Evolutionary conservation across 2,113 vertebrate species (phyloP).

Genomic region (Menidia beryllina): DNA sequence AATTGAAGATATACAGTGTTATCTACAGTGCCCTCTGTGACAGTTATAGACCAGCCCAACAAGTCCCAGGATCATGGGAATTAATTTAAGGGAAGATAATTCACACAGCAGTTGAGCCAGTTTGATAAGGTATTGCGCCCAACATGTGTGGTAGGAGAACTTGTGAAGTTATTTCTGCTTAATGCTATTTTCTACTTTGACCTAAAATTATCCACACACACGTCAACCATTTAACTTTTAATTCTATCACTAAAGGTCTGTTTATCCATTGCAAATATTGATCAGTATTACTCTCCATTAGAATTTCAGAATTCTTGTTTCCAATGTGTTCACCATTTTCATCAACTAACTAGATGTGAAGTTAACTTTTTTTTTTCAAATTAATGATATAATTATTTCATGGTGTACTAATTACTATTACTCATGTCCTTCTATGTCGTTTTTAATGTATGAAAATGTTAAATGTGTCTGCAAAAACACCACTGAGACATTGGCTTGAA

Average conservation of each 20-base stretch:
- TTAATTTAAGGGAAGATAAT: background rate
- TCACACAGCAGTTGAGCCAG: background rate
- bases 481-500: background rate
- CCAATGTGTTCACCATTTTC: too few relatives aligned
- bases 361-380: too few relatives aligned
- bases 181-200: background rate
- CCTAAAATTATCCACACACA: constrained; percentile 7
- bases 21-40: too few relatives aligned
- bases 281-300: background rate
- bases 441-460: too few relatives aligned
- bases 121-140: background rate
- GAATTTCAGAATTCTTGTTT: background rate
- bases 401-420: too few relatives aligned
- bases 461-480: background rate
- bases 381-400: too few relatives aligned
- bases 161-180: background rate
- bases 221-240: background rate
- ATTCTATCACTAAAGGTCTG: background rate
- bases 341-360: too few relatives aligned
- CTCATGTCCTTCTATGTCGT: too few relatives aligned
- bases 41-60: too few relatives aligned
- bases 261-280: background rate
- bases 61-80: constrained; percentile 1
- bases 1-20: too few relatives aligned
- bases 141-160: background rate